Conservation (phyloP, 1,140 invertebrate genomes). For the Camponotus pennsylvanicus region DNA sequence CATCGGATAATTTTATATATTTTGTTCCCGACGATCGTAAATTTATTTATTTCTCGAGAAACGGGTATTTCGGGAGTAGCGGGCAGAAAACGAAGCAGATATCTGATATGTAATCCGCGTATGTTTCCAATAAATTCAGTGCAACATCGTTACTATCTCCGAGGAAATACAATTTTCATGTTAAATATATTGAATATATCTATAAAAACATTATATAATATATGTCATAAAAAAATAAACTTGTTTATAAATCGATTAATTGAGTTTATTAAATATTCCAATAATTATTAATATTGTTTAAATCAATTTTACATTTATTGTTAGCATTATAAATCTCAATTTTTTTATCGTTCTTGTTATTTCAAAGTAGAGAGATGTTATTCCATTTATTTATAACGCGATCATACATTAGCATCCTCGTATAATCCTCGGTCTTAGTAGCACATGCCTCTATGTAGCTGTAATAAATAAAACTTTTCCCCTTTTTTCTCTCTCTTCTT, state of each 20-base stretch:
- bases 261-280: no score
- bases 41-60: constrained; percentile 19
- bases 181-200: neutral
- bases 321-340: neutral
- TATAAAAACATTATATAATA: neutral
- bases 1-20: constrained; percentile 47
- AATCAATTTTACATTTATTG: constrained; percentile 6
- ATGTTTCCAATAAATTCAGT: neutral
- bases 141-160: neutral
- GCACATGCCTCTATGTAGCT: neutral
- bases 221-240: neutral
- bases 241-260: neutral
- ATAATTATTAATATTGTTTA: neutral
- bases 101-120: neutral
- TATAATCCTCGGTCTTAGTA: constrained; percentile 38
- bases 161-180: neutral
- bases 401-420: constrained; percentile 20
- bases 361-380: neutral
- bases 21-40: neutral
- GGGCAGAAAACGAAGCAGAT: neutral
- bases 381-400: constrained; percentile 19
- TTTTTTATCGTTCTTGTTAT: constrained; percentile 15
- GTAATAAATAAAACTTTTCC: constrained; percentile 27
- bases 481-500: neutral
- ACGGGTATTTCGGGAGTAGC: neutral